phyloP scores from a whole-genome alignment of 2,797 vertebrate genomes.

The Potorous gilbertii region DNA sequence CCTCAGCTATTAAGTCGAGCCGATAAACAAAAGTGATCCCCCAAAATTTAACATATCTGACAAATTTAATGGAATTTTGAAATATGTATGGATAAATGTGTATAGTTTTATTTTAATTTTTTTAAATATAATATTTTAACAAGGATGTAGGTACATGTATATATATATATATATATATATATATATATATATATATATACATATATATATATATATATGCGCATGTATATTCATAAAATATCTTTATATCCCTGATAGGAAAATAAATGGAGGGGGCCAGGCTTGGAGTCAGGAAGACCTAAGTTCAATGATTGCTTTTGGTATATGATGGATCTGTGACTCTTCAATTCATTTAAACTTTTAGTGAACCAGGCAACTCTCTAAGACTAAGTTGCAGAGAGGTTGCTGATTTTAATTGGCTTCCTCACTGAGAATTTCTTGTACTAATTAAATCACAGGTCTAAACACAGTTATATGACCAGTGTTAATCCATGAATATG shows the following conservation, averaged over 20 bases:
- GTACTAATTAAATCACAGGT: no score
- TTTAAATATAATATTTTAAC: neutral
- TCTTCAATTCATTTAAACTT: neutral
- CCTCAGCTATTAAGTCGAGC: neutral
- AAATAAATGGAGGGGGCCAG: neutral
- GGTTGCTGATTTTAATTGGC: no score
- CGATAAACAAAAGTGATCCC: neutral
- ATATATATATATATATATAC: accelerated
- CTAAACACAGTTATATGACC: no score
- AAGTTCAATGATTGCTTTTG: neutral
- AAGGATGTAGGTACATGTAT: neutral
- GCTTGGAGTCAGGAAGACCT: neutral
- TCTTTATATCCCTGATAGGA: no score
- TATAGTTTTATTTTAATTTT: neutral
- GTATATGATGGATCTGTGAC: neutral
- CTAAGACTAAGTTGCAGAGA: neutral
- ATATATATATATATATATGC: accelerated
- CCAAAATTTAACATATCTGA: neutral
- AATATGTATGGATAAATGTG: neutral
- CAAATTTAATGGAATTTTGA: neutral
- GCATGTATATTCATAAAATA: neutral
- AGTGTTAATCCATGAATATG: no score
- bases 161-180: accelerated
- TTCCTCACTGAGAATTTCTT: no score
- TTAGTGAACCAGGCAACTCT: neutral